phyloP scores from a whole-genome alignment of 2,888 invertebrate genomes.

The Polyploca ridens region DNA sequence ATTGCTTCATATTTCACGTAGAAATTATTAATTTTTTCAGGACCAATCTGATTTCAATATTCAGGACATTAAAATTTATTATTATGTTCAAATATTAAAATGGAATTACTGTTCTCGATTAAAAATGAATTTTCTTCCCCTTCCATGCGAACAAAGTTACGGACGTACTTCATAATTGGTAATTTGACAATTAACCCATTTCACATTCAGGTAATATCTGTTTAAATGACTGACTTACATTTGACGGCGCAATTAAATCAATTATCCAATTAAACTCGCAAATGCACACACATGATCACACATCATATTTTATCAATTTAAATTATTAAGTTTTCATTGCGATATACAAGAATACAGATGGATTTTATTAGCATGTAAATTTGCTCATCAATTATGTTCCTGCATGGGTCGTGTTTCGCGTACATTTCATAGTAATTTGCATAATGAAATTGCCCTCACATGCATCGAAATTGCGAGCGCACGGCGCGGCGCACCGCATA shows the following conservation, averaged over 20 bases:
- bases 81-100: not conserved
- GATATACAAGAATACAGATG: conserved; percentile 42
- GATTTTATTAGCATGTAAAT: conserved; percentile 75
- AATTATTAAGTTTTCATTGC: conserved; percentile 47
- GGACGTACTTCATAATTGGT: not conserved
- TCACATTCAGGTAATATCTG: not conserved
- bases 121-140: not conserved
- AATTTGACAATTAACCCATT: not conserved
- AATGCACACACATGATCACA: conserved; percentile 14
- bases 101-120: no score
- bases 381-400: conserved; percentile 68
- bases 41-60: no score
- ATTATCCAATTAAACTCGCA: no score
- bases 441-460: conserved; percentile 61
- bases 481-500: not conserved
- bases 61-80: not conserved
- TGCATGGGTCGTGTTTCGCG: conserved; percentile 41
- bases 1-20: no score
- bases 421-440: conserved; percentile 62
- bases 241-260: not conserved
- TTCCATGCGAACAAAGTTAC: not conserved
- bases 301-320: conserved; percentile 27
- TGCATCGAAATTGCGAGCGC: conserved; percentile 21
- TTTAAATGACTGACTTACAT: not conserved
- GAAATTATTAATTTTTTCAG: no score